These are phyloP conservation scores for Tricholaema leucomelas DNA, from an alignment of 2,113 vertebrate genomes.

Conservation along the genomic window DNA sequence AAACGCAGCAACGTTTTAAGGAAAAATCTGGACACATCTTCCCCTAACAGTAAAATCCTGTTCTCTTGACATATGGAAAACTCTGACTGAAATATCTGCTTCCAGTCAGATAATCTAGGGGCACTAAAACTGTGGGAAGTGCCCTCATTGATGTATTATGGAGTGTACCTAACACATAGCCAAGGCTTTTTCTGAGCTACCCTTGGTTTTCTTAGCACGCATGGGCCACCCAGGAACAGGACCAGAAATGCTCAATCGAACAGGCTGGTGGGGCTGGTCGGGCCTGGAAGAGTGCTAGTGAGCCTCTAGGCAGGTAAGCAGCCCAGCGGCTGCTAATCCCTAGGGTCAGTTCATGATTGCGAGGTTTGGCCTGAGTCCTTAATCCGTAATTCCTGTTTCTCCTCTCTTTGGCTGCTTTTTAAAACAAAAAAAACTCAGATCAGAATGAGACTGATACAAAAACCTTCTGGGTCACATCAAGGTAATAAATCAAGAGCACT, in stretches of 20 bases:
- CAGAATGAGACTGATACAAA: slow-evolving; percentile 63
- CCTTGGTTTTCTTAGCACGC: not conserved
- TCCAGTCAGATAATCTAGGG: not conserved
- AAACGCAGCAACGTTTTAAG: not conserved
- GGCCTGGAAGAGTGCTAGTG: rapidly evolving
- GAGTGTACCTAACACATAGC: not conserved
- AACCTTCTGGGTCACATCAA: slow-evolving; percentile 69
- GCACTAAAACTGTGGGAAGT: not conserved
- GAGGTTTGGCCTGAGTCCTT: not conserved
- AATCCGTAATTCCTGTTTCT: slow-evolving; percentile 54
- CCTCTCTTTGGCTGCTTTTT: not conserved
- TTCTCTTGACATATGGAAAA: not conserved
- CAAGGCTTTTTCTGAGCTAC: not conserved
- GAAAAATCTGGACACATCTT: not conserved
- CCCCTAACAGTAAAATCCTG: not conserved
- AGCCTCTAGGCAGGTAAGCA: not conserved
- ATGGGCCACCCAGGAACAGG: not conserved
- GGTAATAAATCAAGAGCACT: slow-evolving; percentile 74
- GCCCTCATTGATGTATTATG: not conserved
- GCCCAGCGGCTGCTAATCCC: not conserved
- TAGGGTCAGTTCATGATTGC: not conserved
- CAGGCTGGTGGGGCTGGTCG: no score
- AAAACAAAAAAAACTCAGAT: slow-evolving; percentile 38
- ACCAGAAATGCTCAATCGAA: not conserved
- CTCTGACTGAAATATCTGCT: not conserved